phyloP scores from a whole-genome alignment of 2,797 vertebrate genomes.

The Gymnothorax reevesii region DNA sequence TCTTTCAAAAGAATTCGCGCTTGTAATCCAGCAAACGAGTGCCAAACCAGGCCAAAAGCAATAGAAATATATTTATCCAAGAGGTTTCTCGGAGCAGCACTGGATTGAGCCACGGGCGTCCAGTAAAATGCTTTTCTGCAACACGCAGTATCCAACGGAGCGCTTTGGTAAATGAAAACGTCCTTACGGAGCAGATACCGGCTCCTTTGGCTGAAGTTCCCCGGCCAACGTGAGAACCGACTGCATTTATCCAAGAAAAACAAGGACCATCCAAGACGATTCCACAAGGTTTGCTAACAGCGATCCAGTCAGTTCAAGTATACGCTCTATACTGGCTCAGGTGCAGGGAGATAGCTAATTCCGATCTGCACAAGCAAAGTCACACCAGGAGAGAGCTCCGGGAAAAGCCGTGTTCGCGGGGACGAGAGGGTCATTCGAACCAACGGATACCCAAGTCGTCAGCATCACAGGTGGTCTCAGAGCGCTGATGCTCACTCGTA shows the following conservation, averaged over 20 bases:
- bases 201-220: not conserved
- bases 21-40: slow-evolving; percentile 22
- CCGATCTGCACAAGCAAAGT: not conserved
- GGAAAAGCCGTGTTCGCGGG: not conserved
- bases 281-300: not conserved
- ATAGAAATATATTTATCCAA: slow-evolving; percentile 18
- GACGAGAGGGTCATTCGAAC: not conserved
- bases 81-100: not conserved
- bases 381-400: not conserved
- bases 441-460: slow-evolving; percentile 9
- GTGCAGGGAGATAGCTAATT: not conserved
- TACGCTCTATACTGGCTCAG: not conserved
- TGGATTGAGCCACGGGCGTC: slow-evolving; percentile 12
- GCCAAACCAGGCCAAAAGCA: slow-evolving; percentile 13
- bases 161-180: slow-evolving; percentile 15
- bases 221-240: slow-evolving; percentile 4
- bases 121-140: not conserved
- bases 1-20: not conserved
- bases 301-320: not conserved
- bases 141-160: slow-evolving; percentile 19
- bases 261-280: slow-evolving; percentile 26
- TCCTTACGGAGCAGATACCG: slow-evolving; percentile 12
- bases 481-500: not conserved
- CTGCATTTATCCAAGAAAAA: slow-evolving; percentile 26
- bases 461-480: not conserved